A percentile compares a stretch with the other conserved stretches of the same genome.
Conservation (phyloP, 1,140 invertebrate genomes). For the Rhynchophorus ferrugineus region DNA sequence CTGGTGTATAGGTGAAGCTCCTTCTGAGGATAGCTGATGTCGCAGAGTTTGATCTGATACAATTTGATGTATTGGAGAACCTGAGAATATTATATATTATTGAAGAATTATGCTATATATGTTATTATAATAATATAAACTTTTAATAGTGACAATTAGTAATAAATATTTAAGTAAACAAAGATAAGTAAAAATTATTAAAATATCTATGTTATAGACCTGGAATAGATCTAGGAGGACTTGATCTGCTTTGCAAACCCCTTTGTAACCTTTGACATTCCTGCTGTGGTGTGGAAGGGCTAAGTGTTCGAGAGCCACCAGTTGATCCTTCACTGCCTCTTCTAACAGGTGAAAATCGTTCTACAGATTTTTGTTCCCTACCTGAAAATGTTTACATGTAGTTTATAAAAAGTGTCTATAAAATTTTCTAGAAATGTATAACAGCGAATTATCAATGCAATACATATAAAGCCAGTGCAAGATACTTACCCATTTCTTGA, state of each 20-base stretch:
- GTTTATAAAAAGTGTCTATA: too few species aligned
- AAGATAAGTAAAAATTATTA: too few species aligned
- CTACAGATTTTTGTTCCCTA: slow-evolving; percentile 49
- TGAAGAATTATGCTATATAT: too few species aligned
- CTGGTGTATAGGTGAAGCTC: slow-evolving; percentile 33
- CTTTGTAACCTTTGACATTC: slow-evolving; percentile 63
- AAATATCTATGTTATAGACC: slow-evolving; percentile 19
- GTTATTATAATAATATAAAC: too few species aligned
- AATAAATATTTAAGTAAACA: background rate
- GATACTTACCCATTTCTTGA: slow-evolving; percentile 48
- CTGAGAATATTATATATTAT: slow-evolving; percentile 33
- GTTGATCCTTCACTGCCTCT: slow-evolving; percentile 74
- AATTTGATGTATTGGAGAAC: slow-evolving; percentile 61
- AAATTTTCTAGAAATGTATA: too few species aligned
- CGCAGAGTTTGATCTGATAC: slow-evolving; percentile 25
- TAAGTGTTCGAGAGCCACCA: slow-evolving; percentile 49
- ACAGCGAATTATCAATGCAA: too few species aligned
- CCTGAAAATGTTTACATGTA: too few species aligned
- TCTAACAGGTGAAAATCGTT: slow-evolving; percentile 83
- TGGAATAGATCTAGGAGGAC: slow-evolving; percentile 45
- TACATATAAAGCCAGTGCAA: too few species aligned
- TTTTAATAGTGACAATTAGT: background rate
- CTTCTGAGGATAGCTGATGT: slow-evolving; percentile 28
- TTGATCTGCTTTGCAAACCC: slow-evolving; percentile 47
- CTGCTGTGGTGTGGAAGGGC: slow-evolving; percentile 53